Base-by-base conservation (phyloP, 1,140 invertebrate genomes). In the Drosophila littoralis region DNA sequence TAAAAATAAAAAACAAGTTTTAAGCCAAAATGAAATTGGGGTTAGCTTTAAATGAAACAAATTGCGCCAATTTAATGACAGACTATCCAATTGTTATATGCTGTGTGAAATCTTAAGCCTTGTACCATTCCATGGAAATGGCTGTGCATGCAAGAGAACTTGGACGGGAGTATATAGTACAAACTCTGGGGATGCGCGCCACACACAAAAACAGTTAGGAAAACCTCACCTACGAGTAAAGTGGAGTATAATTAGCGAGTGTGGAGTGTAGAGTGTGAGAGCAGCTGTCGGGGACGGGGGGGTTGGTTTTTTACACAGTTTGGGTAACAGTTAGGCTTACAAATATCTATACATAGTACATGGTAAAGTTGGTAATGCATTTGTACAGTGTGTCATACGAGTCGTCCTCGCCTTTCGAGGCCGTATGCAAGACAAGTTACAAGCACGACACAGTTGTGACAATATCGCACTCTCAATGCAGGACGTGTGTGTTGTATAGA, bases 311-410 rank as follows among this genome's bases (percentile, higher is more conserved):
- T 28, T 33, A 68, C 55, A 68, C 55, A 60, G 42, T 67, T 38
- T 58, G 55, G 48, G 52, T 48, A 48, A 67, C 54, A 67, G 46
- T 69, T 61, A 69, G 10, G 46, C 65, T 51, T 68, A 60, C 22
- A 60, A 50, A 15, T 69, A 68, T 52, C 48, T 69, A 61, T 69
- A 70, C 67, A 70, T 32, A 61, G 32, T 63, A 15, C 43, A 9
- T 52, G 8, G 43, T 52, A 13, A 15, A 15, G 22, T 69, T 64
- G 28, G 10, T 46, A 50, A 70, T 68, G 64, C 50, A 69, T 75
- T 75, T 75, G 32, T 75, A 75, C 72, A 75, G 67, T 70, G 72
- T 75, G 36, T 68, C 10, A 38, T 57, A 52, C 46, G 40, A 54
- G 38, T 43, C 43, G 42, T 43, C 35, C 42, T 48, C 13, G 40